Percentiles rank a stretch among this genome's conserved stretches.
phyloP scores from a whole-genome alignment of 2,888 invertebrate species.

The Nemurella pictetii region DNA sequence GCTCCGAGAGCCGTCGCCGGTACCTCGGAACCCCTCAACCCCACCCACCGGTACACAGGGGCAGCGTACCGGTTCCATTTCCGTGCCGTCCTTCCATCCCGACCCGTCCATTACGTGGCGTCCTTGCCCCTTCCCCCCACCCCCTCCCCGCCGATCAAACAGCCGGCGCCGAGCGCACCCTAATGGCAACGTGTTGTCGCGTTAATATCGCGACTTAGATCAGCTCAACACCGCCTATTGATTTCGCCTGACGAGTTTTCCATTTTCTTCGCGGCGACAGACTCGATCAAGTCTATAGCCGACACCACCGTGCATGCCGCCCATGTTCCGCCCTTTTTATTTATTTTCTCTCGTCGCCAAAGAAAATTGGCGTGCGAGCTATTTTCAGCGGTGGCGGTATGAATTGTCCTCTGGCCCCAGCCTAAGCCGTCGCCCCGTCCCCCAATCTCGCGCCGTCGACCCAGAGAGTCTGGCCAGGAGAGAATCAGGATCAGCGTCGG shows the following conservation, averaged over 20 bases:
- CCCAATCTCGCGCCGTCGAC: too few species aligned
- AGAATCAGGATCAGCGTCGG: slow-evolving; percentile 6
- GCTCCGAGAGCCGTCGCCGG: too few species aligned
- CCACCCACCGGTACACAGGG: too few species aligned
- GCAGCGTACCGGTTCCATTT: too few species aligned
- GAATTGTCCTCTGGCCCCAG: background rate
- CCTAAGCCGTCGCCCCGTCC: background rate
- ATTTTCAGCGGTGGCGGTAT: background rate
- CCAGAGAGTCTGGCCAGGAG: background rate
- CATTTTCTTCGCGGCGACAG: background rate
- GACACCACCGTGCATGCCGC: background rate
- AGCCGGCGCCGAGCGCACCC: background rate
- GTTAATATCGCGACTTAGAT: slow-evolving; percentile 9
- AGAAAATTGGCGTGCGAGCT: background rate
- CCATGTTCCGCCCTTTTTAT: background rate
- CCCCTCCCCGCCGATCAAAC: background rate
- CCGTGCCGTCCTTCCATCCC: background rate
- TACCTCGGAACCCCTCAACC: too few species aligned
- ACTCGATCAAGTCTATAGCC: background rate
- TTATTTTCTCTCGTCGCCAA: background rate
- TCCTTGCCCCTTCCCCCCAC: background rate
- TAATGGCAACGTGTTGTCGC: slow-evolving; percentile 1
- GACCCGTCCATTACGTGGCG: background rate
- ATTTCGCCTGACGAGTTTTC: background rate
- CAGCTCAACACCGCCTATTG: background rate